Conservation (phyloP, 2,797 vertebrate genomes). For the Somateria mollissima region DNA sequence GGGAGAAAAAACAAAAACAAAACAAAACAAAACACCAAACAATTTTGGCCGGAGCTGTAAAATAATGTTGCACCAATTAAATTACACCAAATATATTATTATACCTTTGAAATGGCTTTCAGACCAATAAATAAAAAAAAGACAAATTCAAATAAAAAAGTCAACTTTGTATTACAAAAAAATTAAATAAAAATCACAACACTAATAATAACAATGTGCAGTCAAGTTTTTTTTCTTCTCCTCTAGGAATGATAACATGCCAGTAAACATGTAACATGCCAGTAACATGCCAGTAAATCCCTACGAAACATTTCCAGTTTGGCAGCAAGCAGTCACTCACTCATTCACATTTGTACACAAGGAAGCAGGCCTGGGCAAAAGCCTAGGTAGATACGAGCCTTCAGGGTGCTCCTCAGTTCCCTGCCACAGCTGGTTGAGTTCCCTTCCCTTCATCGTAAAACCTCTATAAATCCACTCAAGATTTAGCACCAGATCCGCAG, state of each 20-base stretch:
- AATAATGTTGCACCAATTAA: constrained; percentile 84
- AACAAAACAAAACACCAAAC: constrained; percentile 40
- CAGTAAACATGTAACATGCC: constrained; percentile 89
- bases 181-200: constrained; percentile 96
- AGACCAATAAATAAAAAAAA: constrained; percentile 98
- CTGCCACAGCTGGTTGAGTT: background rate
- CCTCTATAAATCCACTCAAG: background rate
- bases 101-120: constrained; percentile 94
- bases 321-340: constrained; percentile 86
- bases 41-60: constrained; percentile 80
- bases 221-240: constrained; percentile 93
- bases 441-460: background rate
- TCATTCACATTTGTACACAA: constrained; percentile 83
- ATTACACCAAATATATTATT: constrained; percentile 91
- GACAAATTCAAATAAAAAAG: constrained; percentile 90
- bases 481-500: constrained; percentile 2
- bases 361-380: constrained; percentile 76
- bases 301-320: constrained; percentile 95
- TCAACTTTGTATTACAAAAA: constrained; percentile 91
- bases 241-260: constrained; percentile 88
- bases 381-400: constrained; percentile 1
- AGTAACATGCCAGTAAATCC: constrained; percentile 88
- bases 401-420: constrained; percentile 10
- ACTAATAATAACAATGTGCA: constrained; percentile 94
- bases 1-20: constrained; percentile 58